A percentile compares a stretch with the other conserved stretches of the same genome.
phyloP scores from a whole-genome alignment of 2,888 invertebrate species.

The Theristus sp. region DNA sequence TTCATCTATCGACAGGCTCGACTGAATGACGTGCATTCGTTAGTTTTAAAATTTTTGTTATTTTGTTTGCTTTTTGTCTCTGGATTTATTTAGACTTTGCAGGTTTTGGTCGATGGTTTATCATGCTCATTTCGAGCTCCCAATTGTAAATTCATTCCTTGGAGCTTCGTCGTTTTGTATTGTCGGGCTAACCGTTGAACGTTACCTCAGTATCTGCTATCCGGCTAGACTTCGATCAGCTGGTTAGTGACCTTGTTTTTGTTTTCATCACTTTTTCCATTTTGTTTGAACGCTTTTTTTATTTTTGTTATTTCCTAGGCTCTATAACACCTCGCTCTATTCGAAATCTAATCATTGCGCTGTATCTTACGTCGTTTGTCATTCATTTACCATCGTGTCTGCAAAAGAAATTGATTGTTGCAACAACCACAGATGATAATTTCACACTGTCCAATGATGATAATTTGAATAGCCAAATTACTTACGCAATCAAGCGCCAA shows the following conservation, averaged over 20 bases:
- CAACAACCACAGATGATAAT: neutral
- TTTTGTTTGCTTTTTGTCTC: neutral
- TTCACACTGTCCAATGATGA: too few relatives aligned
- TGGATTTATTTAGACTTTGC: neutral
- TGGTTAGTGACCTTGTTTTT: conserved; percentile 22
- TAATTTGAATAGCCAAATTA: too few relatives aligned
- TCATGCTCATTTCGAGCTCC: conserved; percentile 29
- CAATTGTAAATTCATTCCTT: conserved; percentile 31
- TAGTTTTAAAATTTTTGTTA: neutral
- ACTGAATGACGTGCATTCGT: neutral
- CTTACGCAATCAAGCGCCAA: too few relatives aligned
- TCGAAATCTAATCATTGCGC: neutral
- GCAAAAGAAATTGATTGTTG: neutral
- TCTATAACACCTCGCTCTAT: neutral
- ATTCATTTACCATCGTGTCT: neutral
- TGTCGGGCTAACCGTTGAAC: conserved; percentile 33
- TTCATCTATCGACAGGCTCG: neutral
- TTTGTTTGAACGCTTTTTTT: conserved; percentile 28
- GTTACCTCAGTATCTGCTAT: conserved; percentile 31
- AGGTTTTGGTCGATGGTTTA: conserved; percentile 37
- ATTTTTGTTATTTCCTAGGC: too few relatives aligned
- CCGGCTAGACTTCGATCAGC: neutral
- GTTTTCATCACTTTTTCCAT: conserved; percentile 24
- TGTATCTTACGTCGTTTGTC: neutral
- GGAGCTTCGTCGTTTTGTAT: conserved; percentile 32